Evolutionary conservation across 1,140 invertebrate genomes (phyloP).

Genomic region (Bombus soroeensis): DNA sequence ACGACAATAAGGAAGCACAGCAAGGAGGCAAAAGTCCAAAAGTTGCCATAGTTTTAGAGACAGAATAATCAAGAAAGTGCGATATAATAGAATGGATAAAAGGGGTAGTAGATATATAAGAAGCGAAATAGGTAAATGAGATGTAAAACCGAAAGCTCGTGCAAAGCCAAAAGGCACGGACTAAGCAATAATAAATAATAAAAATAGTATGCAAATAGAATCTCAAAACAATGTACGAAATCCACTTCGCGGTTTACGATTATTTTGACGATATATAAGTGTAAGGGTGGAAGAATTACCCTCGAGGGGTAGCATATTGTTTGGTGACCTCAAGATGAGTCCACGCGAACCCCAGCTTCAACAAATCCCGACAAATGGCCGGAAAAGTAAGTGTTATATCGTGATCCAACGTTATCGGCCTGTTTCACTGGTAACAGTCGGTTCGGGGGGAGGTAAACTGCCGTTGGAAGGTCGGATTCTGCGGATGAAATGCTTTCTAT

Average conservation of each 20-base stretch:
- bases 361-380: conserved; percentile 73
- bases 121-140: too few species aligned
- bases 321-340: conserved; percentile 55
- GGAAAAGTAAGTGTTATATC: conserved; percentile 74
- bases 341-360: conserved; percentile 16
- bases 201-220: neutral
- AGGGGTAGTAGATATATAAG: too few species aligned
- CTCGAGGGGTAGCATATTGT: conserved; percentile 73
- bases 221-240: conserved; percentile 1
- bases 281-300: neutral
- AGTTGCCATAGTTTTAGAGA: too few species aligned
- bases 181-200: too few species aligned
- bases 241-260: conserved; percentile 40
- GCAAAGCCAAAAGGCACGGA: too few species aligned
- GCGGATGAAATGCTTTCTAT: conserved; percentile 71
- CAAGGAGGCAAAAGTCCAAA: too few species aligned
- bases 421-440: conserved; percentile 41
- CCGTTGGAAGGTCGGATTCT: conserved; percentile 73
- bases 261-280: conserved; percentile 22
- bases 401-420: conserved; percentile 69
- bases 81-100: too few species aligned
- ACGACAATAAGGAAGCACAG: too few species aligned
- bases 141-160: too few species aligned
- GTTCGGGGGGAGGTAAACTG: conserved; percentile 26
- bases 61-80: too few species aligned